phyloP scores from a whole-genome alignment of 1,140 invertebrate species.

The Drosophila saltans region DNA sequence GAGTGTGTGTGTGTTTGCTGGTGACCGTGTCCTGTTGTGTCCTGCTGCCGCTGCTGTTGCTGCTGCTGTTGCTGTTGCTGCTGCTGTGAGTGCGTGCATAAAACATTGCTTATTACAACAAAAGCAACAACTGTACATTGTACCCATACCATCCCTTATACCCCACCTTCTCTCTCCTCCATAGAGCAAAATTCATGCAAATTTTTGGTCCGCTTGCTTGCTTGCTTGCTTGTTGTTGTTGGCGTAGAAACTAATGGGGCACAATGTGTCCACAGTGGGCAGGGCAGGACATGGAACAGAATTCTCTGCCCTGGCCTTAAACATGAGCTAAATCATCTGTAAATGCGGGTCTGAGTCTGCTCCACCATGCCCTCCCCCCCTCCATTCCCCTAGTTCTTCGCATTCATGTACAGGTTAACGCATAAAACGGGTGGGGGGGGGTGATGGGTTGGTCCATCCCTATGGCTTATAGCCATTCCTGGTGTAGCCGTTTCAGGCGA shows the following conservation, averaged over 20 bases:
- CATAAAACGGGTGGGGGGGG: neutral
- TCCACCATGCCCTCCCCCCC: slow-evolving; percentile 16
- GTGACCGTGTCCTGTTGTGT: slow-evolving; percentile 12
- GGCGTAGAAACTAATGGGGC: slow-evolving; percentile 74
- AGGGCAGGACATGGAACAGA: neutral
- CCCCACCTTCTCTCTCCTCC: neutral
- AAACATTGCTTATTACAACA: slow-evolving; percentile 77
- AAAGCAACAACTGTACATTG: slow-evolving; percentile 8
- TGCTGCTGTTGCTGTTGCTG: slow-evolving; percentile 5
- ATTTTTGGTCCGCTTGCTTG: slow-evolving; percentile 45
- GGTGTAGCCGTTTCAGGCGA: slow-evolving; percentile 79
- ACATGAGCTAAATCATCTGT: slow-evolving; percentile 81
- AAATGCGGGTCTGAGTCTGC: slow-evolving; percentile 69
- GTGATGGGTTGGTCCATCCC: neutral
- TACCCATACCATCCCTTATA: neutral
- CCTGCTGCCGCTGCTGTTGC: slow-evolving; percentile 2
- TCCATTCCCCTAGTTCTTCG: slow-evolving; percentile 34
- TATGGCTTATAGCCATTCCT: slow-evolving; percentile 19
- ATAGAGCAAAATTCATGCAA: slow-evolving; percentile 69
- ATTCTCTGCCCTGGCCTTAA: slow-evolving; percentile 59
- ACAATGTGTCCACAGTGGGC: slow-evolving; percentile 73
- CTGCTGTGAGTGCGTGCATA: slow-evolving; percentile 67
- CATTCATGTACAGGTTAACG: slow-evolving; percentile 23
- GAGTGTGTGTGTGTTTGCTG: neutral
- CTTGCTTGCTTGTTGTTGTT: slow-evolving; percentile 38